These are phyloP conservation scores for Selene dorsalis DNA, from an alignment of 2,797 vertebrate genomes.

Conservation along the genomic window DNA sequence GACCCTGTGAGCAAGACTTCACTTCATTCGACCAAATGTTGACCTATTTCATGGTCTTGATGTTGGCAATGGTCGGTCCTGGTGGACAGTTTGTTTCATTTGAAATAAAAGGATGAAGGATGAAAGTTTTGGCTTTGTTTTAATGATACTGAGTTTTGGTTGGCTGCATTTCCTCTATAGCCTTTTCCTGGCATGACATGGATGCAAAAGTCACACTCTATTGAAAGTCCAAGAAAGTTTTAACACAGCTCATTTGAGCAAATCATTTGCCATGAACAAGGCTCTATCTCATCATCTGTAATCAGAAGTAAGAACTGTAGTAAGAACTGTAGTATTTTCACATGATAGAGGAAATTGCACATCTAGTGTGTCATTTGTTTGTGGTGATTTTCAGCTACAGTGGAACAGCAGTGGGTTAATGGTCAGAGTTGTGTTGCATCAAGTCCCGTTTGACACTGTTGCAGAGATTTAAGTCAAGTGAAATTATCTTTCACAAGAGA, in stretches of 20 bases:
- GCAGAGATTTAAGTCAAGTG: neutral
- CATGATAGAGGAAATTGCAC: neutral
- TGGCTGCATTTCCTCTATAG: neutral
- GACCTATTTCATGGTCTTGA: constrained; percentile 54
- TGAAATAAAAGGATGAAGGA: constrained; percentile 41
- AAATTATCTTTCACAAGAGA: neutral
- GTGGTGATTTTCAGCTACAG: neutral
- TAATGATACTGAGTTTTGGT: constrained; percentile 5
- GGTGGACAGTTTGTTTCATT: constrained; percentile 34
- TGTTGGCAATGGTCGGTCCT: constrained; percentile 52
- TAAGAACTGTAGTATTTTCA: too few species aligned
- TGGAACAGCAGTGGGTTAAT: neutral
- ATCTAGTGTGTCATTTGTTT: neutral
- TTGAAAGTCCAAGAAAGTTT: constrained; percentile 41
- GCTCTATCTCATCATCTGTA: neutral
- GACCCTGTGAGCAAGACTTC: constrained; percentile 39
- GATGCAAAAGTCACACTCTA: constrained; percentile 27
- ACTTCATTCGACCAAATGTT: constrained; percentile 62
- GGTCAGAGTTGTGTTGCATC: neutral
- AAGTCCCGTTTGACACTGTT: neutral
- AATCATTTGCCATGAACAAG: neutral
- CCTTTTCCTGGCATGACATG: constrained; percentile 32
- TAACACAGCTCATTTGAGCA: constrained; percentile 1
- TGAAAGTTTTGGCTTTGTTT: constrained; percentile 56
- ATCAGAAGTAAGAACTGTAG: neutral